Evolutionary conservation across 2,888 invertebrate species (phyloP), one percentile per base, ranked within the genome.

Genomic region (Hoplodrina ambigua): DNA sequence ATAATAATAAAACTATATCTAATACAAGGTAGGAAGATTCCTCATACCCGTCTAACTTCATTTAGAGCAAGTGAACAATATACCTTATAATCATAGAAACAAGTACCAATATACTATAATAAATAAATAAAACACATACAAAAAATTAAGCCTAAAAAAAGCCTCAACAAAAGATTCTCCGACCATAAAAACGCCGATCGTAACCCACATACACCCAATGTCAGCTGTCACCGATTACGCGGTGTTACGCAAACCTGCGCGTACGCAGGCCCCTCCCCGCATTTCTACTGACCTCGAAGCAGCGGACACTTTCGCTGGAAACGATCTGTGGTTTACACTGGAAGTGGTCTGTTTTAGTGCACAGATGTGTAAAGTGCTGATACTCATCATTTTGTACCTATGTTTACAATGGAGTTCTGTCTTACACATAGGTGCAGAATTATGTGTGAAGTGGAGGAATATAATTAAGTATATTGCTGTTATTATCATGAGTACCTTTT

Each of bases 201-300:
- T 86, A 86, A 86, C 86, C 87, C 78, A 86, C 81, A 83, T 87
- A 74, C 75, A 59, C 50, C 76, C 89, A 90, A 89, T 90, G 90
- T 89, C 90, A 89, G 86, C 86, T 83, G 83, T 83, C 81, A 81
- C 78, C 72, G 84, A 79, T 87, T 89, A 88, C 86, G 84, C 57
- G 68, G 20, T 72, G 82, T 91, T 90, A 87, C 88, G 90, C 83
- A 90, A 90, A 72, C 82, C 64, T 76, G 88, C 88, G 89, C 88
- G 86, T 86, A 87, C 89, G 87, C 89, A 85, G 56, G 74, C 70
- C 67, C 65, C 72, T 61, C 69, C 77, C 56, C 72, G 69, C 87
- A 82, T 87, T 84, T 81, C 85, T 82, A 72, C 68, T 80, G 90
- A 88, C 90, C 91, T 89, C 88, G 87, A 75, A 61, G 67, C 69